These are phyloP conservation scores for Propithecus coquereli DNA, from an alignment of 2,113 vertebrate species.

Conservation along the genomic window DNA sequence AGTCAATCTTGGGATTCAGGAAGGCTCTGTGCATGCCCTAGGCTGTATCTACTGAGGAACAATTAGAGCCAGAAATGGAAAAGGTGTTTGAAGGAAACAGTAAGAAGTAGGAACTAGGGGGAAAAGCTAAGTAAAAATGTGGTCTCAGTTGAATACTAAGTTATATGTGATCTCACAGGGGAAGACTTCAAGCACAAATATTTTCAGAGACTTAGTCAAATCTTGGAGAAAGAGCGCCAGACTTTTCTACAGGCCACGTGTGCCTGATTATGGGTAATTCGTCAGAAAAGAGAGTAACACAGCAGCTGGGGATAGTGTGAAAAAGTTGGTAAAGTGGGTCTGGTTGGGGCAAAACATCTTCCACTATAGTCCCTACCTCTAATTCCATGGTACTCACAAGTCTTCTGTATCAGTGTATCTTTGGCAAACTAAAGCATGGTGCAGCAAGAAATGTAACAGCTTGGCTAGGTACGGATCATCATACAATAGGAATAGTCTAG, in stretches of 20 bases:
- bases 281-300: not conserved
- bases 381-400: accelerated
- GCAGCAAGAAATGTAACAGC: not conserved
- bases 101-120: not conserved
- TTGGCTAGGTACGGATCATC: not conserved
- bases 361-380: not conserved
- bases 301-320: not conserved
- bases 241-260: not conserved
- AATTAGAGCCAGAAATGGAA: too few relatives aligned
- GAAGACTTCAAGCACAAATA: not conserved
- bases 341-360: not conserved
- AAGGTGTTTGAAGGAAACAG: not conserved
- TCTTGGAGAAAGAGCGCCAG: not conserved
- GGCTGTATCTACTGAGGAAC: not conserved
- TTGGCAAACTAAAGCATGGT: not conserved
- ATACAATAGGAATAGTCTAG: accelerated
- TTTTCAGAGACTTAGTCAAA: not conserved
- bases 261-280: not conserved
- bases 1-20: not conserved
- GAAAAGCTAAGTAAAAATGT: not conserved
- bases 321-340: not conserved
- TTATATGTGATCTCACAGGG: not conserved
- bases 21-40: not conserved
- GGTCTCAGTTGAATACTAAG: not conserved
- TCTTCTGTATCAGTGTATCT: not conserved